A percentile compares a stretch with the other conserved stretches of the same genome.
Evolutionary conservation across 2,888 invertebrate genomes (phyloP).

Genomic region (Campaea margaritaria): DNA sequence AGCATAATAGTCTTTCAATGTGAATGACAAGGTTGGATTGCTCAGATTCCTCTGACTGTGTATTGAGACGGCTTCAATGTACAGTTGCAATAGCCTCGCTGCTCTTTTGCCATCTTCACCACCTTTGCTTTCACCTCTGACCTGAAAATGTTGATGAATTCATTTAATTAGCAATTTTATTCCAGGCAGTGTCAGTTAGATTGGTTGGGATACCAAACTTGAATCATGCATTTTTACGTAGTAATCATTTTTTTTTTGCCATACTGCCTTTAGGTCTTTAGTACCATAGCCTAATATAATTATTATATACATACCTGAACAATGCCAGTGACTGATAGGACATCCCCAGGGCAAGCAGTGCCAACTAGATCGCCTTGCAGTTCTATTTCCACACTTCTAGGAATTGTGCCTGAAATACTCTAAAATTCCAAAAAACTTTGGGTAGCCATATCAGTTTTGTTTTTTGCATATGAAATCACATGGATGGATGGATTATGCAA

Average conservation of each 20-base stretch:
- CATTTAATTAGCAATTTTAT: not conserved
- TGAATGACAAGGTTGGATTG: conserved; percentile 85
- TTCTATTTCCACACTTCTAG: conserved; percentile 94
- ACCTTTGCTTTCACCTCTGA: conserved; percentile 85
- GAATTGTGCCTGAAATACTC: conserved; percentile 89
- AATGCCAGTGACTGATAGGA: conserved; percentile 93
- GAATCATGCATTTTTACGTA: too few relatives aligned
- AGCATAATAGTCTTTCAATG: conserved; percentile 90
- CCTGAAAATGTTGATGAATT: conserved; percentile 64
- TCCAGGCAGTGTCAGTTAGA: too few relatives aligned
- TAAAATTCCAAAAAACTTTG: conserved; percentile 52
- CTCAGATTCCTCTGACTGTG: conserved; percentile 89
- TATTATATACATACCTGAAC: conserved; percentile 85
- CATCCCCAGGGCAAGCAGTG: conserved; percentile 94
- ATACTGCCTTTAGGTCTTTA: too few relatives aligned
- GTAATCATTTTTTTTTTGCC: too few relatives aligned
- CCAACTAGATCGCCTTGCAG: conserved; percentile 93
- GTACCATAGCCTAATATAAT: too few relatives aligned
- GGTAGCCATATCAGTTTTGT: too few relatives aligned
- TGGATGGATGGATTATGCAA: too few relatives aligned
- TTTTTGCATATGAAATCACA: too few relatives aligned
- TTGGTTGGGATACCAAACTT: too few relatives aligned
- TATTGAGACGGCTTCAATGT: conserved; percentile 92
- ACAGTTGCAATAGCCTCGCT: conserved; percentile 88
- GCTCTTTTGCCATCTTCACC: conserved; percentile 84